Percentiles rank a stretch among this genome's conserved stretches.
These are phyloP conservation scores for Chloroclystis v-ata DNA, from an alignment of 2,888 invertebrate species.

Conservation along the genomic window DNA sequence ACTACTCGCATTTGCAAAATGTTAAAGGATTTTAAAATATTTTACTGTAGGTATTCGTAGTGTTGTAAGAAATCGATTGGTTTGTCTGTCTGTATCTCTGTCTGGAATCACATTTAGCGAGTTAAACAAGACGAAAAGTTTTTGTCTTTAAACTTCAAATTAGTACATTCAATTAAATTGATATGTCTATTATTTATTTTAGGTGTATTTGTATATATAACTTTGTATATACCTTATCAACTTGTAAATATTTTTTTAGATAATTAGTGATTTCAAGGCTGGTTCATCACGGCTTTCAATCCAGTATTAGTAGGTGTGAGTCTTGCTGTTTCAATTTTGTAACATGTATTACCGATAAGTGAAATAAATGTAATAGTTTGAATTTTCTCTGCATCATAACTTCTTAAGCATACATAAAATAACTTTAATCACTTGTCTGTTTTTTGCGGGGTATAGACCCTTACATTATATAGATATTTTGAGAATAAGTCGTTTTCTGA, in stretches of 20 bases:
- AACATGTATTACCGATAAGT: background rate
- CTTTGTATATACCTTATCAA: conserved; percentile 63
- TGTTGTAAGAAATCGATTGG: conserved; percentile 20
- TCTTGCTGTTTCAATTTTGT: conserved; percentile 38
- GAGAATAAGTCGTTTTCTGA: conserved; percentile 51
- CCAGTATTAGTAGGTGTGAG: conserved; percentile 70
- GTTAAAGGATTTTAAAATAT: conserved; percentile 14
- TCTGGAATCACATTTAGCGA: conserved; percentile 40
- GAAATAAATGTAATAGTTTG: background rate
- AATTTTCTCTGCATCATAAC: background rate
- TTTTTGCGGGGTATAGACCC: background rate
- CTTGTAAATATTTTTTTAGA: conserved; percentile 28
- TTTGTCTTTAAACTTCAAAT: conserved; percentile 58
- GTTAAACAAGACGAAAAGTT: conserved; percentile 43
- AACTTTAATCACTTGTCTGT: no score
- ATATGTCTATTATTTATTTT: conserved; percentile 74
- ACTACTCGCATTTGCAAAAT: conserved; percentile 8
- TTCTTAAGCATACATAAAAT: no score
- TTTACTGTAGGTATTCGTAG: conserved; percentile 19
- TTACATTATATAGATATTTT: conserved; percentile 5
- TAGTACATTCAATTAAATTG: conserved; percentile 71
- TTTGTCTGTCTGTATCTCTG: conserved; percentile 36
- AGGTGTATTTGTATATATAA: conserved; percentile 66
- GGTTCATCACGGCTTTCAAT: conserved; percentile 47
- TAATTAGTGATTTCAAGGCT: conserved; percentile 25